Conservation (phyloP, 2,888 invertebrate genomes). For the Galeruca laticollis region DNA sequence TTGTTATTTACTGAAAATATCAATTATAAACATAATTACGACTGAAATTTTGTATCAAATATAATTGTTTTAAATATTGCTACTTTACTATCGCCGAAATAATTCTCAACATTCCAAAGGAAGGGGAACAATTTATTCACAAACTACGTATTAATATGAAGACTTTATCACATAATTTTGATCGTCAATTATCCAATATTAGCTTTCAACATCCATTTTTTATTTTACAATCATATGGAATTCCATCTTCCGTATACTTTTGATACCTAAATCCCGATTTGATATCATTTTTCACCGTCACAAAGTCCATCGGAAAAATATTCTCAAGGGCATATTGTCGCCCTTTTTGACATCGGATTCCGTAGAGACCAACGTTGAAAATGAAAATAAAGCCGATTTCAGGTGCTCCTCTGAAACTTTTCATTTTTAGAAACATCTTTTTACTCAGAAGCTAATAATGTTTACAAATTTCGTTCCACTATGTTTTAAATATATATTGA, state of each 20-base stretch:
- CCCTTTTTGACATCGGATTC: conserved; percentile 25
- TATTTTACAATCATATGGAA: background rate
- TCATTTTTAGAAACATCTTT: conserved; percentile 24
- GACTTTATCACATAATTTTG: no score
- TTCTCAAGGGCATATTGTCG: conserved; percentile 26
- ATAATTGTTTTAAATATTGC: no score
- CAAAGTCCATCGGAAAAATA: conserved; percentile 30
- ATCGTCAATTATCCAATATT: no score
- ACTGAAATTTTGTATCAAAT: no score
- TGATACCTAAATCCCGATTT: conserved; percentile 15
- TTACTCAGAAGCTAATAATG: conserved; percentile 20
- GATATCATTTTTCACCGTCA: conserved; percentile 27
- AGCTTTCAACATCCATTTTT: background rate
- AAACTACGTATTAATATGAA: no score
- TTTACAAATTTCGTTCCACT: conserved; percentile 23
- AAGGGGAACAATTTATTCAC: no score
- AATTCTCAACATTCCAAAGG: no score
- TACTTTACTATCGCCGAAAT: no score
- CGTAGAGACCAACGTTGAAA: conserved; percentile 30
- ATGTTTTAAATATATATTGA: conserved; percentile 10
- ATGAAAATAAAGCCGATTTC: conserved; percentile 50
- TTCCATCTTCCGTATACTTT: background rate
- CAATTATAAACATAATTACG: no score
- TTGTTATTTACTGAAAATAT: no score
- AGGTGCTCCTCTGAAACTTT: conserved; percentile 42